These are phyloP conservation scores for Adineta ricciae DNA, from an alignment of 2,888 invertebrate genomes.

Conservation along the genomic window DNA sequence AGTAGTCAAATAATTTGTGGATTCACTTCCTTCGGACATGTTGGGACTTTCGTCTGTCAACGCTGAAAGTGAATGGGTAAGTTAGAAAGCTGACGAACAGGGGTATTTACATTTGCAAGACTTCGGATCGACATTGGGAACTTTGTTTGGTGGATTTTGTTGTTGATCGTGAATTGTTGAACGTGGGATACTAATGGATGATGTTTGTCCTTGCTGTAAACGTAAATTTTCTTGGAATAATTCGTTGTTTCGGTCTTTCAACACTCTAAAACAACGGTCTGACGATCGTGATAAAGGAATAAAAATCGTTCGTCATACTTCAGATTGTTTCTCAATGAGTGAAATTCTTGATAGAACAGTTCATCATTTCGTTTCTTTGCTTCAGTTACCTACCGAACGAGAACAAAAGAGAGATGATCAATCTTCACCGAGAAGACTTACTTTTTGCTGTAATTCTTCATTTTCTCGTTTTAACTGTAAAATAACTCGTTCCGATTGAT, in stretches of 20 bases:
- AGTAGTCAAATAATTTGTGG: background rate
- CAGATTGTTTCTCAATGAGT: background rate
- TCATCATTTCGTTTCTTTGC: background rate
- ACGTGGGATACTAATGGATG: background rate
- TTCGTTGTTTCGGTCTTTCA: conserved; percentile 26
- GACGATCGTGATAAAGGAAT: too few relatives aligned
- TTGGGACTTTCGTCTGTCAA: background rate
- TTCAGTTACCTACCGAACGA: background rate
- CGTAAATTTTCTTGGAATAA: conserved; percentile 21
- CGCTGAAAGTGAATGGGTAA: background rate
- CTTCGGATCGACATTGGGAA: background rate
- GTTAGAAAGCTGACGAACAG: background rate
- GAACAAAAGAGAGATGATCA: background rate
- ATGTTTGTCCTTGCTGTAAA: background rate
- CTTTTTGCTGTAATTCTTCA: conserved; percentile 20
- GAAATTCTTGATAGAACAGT: background rate
- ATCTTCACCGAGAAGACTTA: background rate
- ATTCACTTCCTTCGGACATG: background rate
- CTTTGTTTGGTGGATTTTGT: background rate
- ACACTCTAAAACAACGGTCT: background rate
- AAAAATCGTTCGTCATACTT: background rate
- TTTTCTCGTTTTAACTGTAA: conserved; percentile 17
- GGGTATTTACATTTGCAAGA: background rate
- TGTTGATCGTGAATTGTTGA: background rate
- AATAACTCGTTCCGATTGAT: conserved; percentile 16